Evolutionary conservation across 2,797 vertebrate species (phyloP), one percentile per base, ranked within the genome.

Genomic region (Scolopax bukidnonensis): DNA sequence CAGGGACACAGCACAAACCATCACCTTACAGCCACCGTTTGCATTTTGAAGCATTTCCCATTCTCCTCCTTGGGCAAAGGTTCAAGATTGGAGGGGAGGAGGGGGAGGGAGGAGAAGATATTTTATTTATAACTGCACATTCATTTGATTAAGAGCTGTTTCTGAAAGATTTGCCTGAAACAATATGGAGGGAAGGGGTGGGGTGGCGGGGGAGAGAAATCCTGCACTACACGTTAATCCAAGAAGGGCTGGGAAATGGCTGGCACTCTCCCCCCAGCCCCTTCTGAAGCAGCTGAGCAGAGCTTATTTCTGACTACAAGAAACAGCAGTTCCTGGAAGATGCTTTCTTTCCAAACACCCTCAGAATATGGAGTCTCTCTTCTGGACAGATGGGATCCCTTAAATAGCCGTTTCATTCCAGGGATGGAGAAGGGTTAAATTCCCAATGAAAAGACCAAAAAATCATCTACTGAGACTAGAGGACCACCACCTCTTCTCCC

Each of bases 91-190:
- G 85, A 89, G 18, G 14, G 40, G 60, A 91, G 64, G 48, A 85
- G 6, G 8, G 57, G 79, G 61, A 84, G 57, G 79, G 61, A 84
- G 68, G 81, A 92, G 76, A 50, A 41, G 60, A 41, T 82, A 67
- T 93, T 96, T 96, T 88, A 96, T 95, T 94, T 86, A 60, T 83
- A 89, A 82, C 64, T 9, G 40, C 84, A 85, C 90, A n/a, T 89
- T 92, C 69, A 25, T 84, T 91, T 96, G 96, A 95, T 95, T 94
- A 91, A 96, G 81, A 89, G 87, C 90, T 36, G n/a, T 43, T 87
- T 63, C 70, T 56, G 59, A 70, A 80, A 95, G 73, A 59, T 84
- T 79, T 83, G 86, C 88, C 77, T 92, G 86, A 67, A 81, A 91
- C 74, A 67, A 61, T 61, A 11, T 0, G 1, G 56, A 87, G 83